phyloP scores from a whole-genome alignment of 2,888 invertebrate genomes.

The Ennomos quercinarius region DNA sequence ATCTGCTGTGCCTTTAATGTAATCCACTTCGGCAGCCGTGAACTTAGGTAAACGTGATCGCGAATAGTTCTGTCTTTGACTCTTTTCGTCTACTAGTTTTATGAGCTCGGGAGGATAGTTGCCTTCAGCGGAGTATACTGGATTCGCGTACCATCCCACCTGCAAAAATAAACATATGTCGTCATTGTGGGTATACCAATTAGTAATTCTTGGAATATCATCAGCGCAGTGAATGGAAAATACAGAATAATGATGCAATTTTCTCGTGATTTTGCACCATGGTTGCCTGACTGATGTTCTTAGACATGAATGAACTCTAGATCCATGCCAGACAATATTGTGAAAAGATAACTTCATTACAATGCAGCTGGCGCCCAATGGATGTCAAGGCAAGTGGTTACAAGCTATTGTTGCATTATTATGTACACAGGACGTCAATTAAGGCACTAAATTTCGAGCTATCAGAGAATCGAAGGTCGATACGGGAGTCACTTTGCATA shows the following conservation, averaged over 20 bases:
- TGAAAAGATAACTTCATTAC: constrained; percentile 23
- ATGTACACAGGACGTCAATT: constrained; percentile 25
- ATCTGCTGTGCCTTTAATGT: constrained; percentile 77
- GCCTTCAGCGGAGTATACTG: constrained; percentile 81
- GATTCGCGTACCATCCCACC: constrained; percentile 85
- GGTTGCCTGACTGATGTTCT: not conserved
- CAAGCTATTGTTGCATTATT: constrained; percentile 25
- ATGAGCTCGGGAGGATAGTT: constrained; percentile 85
- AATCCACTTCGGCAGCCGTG: constrained; percentile 76
- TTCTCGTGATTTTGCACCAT: constrained; percentile 1
- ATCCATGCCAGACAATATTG: constrained; percentile 1
- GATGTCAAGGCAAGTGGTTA: constrained; percentile 49
- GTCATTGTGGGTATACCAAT: not conserved
- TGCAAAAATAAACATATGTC: constrained; percentile 45
- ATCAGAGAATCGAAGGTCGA: constrained; percentile 8
- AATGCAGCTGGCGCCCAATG: constrained; percentile 34
- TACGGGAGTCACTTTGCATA: too few relatives aligned
- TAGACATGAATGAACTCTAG: constrained; percentile 2
- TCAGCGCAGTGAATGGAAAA: constrained; percentile 2
- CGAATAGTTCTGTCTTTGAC: constrained; percentile 80
- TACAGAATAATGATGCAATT: not conserved
- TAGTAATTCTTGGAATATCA: not conserved
- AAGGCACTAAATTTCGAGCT: constrained; percentile 9
- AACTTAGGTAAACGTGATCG: constrained; percentile 85
- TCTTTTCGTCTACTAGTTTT: constrained; percentile 80